Evolutionary conservation across 2,113 vertebrate species (phyloP).

Genomic region (Malurus alboscapulatus): DNA sequence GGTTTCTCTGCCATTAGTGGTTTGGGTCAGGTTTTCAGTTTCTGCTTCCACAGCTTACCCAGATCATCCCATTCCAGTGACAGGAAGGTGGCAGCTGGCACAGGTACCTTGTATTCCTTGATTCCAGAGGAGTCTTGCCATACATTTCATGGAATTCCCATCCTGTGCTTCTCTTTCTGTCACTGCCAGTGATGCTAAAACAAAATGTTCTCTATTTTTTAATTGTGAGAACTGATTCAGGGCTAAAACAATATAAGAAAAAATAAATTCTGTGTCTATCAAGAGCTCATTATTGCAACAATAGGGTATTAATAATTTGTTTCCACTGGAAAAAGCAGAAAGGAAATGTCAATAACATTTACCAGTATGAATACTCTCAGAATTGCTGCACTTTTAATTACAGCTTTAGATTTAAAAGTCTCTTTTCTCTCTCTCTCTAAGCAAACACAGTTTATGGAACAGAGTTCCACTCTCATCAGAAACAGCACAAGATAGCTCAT

Average conservation of each 20-base stretch:
- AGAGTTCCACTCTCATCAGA: background rate
- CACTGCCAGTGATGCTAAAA: background rate
- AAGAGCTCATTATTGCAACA: constrained; percentile 16
- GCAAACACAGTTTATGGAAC: background rate
- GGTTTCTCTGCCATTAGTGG: background rate
- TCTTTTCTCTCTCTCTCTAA: background rate
- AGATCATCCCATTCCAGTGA: background rate
- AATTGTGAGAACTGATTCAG: background rate
- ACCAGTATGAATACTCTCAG: background rate
- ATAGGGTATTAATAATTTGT: constrained; percentile 9
- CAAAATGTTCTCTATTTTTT: background rate
- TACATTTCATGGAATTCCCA: background rate
- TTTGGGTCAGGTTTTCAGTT: background rate
- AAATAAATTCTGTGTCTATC: background rate
- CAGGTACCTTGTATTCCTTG: background rate
- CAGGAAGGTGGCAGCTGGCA: background rate
- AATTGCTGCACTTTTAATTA: constrained; percentile 23
- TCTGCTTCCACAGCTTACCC: background rate
- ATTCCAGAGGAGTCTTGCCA: background rate
- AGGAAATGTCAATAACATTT: constrained; percentile 34
- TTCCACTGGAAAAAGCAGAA: background rate
- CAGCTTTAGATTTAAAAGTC: background rate
- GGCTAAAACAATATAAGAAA: background rate
- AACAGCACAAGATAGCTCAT: background rate
- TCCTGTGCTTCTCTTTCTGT: background rate